Conservation (phyloP, 2,113 vertebrate genomes). For the Centropristis striata region DNA sequence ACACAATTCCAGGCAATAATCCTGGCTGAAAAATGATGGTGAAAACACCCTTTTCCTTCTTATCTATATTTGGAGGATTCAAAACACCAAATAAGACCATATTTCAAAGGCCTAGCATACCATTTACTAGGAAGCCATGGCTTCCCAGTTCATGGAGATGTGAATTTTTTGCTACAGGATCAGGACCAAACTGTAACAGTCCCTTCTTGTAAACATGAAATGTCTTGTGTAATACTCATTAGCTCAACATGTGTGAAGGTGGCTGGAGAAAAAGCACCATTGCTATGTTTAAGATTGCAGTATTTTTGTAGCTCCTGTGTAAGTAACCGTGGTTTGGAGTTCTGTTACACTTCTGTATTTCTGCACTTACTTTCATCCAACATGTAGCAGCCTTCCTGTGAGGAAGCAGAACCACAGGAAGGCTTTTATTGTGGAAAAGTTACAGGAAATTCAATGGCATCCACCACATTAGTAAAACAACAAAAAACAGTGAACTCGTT, state of each 20-base stretch:
- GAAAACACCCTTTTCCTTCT: neutral
- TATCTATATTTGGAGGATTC: neutral
- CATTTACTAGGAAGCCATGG: neutral
- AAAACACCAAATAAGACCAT: neutral
- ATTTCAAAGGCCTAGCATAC: neutral
- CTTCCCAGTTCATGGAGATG: neutral
- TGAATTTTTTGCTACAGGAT: neutral
- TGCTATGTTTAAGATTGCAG: neutral
- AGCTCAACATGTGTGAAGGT: neutral
- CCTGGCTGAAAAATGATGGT: neutral
- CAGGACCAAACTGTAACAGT: neutral
- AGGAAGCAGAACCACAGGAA: neutral
- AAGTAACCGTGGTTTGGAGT: neutral
- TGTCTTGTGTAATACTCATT: neutral
- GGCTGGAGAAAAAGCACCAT: neutral
- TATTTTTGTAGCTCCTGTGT: neutral
- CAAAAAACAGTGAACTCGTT: neutral
- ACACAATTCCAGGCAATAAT: neutral
- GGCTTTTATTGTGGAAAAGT: neutral
- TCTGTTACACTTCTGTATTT: neutral
- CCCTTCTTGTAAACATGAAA: neutral
- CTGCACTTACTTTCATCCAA: constrained; percentile 1
- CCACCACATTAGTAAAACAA: neutral
- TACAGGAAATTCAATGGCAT: neutral
- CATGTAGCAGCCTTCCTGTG: neutral